phyloP scores from a whole-genome alignment of 2,113 vertebrate genomes.

The Entelurus aequoreus region DNA sequence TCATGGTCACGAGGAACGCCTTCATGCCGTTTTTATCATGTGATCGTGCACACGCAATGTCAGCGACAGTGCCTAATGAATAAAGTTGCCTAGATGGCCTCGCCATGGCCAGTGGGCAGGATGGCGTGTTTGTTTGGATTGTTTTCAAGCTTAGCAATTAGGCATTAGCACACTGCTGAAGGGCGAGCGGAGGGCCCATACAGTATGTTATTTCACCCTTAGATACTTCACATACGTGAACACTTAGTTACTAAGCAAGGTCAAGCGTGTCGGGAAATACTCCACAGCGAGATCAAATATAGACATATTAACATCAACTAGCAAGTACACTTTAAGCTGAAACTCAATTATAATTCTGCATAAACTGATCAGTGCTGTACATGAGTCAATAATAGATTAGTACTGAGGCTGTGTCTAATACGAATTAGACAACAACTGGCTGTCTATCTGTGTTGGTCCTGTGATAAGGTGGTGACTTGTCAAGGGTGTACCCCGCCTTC shows the following conservation, averaged over 20 bases:
- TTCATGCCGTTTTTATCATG: constrained; percentile 13
- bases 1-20: constrained; percentile 17
- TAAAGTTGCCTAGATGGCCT: constrained; percentile 25
- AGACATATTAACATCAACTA: neutral
- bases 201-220: constrained; percentile 3
- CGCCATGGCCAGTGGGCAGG: constrained; percentile 31
- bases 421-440: neutral
- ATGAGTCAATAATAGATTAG: too few relatives aligned
- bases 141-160: constrained; percentile 27
- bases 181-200: constrained; percentile 13
- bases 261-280: neutral
- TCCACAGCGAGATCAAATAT: neutral
- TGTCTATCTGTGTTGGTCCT: too few relatives aligned
- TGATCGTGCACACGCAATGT: constrained; percentile 37
- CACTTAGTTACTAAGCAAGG: neutral
- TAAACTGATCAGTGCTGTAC: neutral
- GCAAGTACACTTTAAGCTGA: neutral
- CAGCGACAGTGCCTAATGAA: constrained; percentile 28
- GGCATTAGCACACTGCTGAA: constrained; percentile 15
- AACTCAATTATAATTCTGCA: neutral
- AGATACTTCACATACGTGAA: constrained; percentile 11
- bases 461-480: too few relatives aligned
- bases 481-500: too few relatives aligned
- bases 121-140: constrained; percentile 26
- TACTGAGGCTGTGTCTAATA: neutral